phyloP scores from a whole-genome alignment of 2,797 vertebrate species.

The Momotus momota region DNA sequence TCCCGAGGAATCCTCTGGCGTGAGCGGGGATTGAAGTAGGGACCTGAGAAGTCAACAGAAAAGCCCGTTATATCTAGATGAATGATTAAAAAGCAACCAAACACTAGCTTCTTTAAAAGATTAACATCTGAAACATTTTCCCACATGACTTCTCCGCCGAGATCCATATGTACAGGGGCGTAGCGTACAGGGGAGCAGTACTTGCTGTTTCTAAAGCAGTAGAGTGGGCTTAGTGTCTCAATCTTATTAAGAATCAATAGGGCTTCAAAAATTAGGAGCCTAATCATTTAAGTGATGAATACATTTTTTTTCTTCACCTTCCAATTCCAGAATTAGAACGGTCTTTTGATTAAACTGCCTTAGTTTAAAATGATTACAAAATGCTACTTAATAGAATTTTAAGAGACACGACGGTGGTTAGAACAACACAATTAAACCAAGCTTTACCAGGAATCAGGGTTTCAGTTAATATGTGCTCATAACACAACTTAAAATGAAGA shows the following conservation, averaged over 20 bases:
- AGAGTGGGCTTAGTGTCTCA: not conserved
- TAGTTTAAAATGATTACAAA: not conserved
- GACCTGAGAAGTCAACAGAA: constrained; percentile 81
- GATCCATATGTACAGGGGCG: not conserved
- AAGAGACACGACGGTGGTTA: not conserved
- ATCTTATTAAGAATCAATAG: not conserved
- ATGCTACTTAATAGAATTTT: not conserved
- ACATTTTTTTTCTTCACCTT: not conserved
- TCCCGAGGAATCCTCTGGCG: constrained; percentile 96
- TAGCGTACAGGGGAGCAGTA: not conserved
- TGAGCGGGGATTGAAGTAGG: constrained; percentile 95
- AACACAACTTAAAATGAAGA: not conserved
- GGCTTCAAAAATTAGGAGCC: not conserved
- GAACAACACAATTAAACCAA: not conserved
- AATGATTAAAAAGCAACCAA: not conserved
- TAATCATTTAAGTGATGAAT: not conserved
- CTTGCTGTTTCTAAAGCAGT: not conserved
- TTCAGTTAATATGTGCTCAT: not conserved
- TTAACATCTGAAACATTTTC: not conserved
- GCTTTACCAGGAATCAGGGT: not conserved
- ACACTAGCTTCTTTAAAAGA: not conserved
- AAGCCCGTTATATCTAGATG: not conserved
- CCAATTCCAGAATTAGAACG: not conserved
- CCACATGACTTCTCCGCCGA: not conserved
- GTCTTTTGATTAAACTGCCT: not conserved